Evolutionary conservation across 2,113 vertebrate genomes (phyloP).

Genomic region (Potamarius usumacintae): DNA sequence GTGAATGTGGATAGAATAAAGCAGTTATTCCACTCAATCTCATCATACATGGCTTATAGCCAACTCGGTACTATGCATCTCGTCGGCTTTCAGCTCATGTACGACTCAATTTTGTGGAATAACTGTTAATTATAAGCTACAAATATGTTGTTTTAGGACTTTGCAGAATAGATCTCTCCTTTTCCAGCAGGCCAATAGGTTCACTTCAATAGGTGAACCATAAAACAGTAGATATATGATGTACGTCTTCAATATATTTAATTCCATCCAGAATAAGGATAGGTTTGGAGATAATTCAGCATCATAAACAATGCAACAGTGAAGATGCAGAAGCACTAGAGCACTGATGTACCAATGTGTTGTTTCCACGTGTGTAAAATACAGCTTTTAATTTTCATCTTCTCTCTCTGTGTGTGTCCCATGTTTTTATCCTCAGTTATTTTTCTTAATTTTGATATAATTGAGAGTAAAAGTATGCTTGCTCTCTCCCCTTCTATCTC

Average conservation of each 20-base stretch:
- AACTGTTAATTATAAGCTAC: neutral
- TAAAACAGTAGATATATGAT: neutral
- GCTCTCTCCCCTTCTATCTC: conserved; percentile 50
- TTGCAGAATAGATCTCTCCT: neutral
- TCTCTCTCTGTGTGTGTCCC: too few species aligned
- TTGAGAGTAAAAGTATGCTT: neutral
- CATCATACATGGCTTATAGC: too few species aligned
- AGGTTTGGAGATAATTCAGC: neutral
- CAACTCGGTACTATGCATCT: too few species aligned
- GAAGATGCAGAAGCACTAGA: too few species aligned
- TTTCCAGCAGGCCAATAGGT: neutral
- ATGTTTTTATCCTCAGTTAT: neutral
- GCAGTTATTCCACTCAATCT: too few species aligned
- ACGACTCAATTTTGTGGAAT: too few species aligned
- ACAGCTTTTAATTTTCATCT: too few species aligned
- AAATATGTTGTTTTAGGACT: neutral
- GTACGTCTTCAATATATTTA: neutral
- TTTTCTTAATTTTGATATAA: conserved; percentile 58
- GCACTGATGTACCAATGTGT: neutral
- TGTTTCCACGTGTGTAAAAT: neutral
- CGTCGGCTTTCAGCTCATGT: too few species aligned
- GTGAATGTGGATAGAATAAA: too few species aligned
- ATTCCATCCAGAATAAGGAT: neutral
- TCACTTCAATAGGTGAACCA: too few species aligned
- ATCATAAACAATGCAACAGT: neutral